Evolutionary conservation across 2,797 vertebrate genomes (phyloP), one percentile per base, ranked within the genome.

Genomic region (Sebastes minor): DNA sequence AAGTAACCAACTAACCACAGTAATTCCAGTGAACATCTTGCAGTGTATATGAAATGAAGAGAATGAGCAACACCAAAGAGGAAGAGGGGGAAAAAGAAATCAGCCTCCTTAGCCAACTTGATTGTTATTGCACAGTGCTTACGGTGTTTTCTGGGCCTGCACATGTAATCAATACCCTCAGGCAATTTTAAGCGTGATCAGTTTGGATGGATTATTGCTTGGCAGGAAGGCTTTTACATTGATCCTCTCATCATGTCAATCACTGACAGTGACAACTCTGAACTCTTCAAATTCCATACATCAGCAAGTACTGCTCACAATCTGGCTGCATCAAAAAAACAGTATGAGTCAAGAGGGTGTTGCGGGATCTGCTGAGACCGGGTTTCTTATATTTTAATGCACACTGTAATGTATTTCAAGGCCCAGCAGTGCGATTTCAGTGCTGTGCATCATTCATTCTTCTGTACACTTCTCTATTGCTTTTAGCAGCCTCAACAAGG

Each of bases 181-280:
- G 91, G 91, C 93, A 93, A 95, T 95, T 94, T 94, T 93, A 93
- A 94, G 86, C 82, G 91, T 94, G 93, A 93, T 95, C 93, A 92
- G 91, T 94, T 94, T 91, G 91, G 90, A 94, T 92, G 91, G 93
- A 94, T 95, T 95, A 95, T 95, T 93, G 93, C 93, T 91, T 90
- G 91, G 90, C 91, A 93, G 92, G 75, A 83, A 91, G 89, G 91
- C 81, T 93, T 94, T 92, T 89, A 59, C 86, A 95, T 95, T 91
- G 94, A 95, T 95, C 92, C 84, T 81, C 81, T 86, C 93, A 90
- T 94, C 92, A 94, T 94, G 94, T 95, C 95, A 94, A 94, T 95
- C 94, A 94, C 91, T 80, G 87, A 88, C 91, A 88, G 75, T 88
- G 90, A 94, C 91, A 92, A 90, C 86, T 87, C 84, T 77, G 74